A percentile compares a stretch with the other conserved stretches of the same genome.
phyloP scores from a whole-genome alignment of 2,797 vertebrate genomes.

The Rhinogobio ventralis region DNA sequence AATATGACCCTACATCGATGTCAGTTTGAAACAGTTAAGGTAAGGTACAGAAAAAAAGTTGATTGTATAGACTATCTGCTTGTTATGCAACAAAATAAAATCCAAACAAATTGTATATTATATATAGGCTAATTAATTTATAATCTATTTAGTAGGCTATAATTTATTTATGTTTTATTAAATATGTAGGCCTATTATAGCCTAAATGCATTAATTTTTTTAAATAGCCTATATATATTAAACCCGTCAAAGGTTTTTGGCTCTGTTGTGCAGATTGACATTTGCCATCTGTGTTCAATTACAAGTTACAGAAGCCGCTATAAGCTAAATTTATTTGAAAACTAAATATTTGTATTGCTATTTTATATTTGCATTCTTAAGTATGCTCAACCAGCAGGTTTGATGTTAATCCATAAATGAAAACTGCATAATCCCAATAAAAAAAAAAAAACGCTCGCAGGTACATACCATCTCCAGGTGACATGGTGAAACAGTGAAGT shows the following conservation, averaged over 20 bases:
- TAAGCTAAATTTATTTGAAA: not conserved
- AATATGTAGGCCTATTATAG: not conserved
- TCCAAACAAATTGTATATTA: not conserved
- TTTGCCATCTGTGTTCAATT: not conserved
- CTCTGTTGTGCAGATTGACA: not conserved
- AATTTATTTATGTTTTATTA: not conserved
- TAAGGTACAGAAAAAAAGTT: not conserved
- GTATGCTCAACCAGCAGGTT: not conserved
- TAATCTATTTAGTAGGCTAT: not conserved
- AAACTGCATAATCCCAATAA: not conserved
- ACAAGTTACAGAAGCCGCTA: not conserved
- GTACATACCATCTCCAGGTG: slow-evolving; percentile 72
- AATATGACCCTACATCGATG: not conserved
- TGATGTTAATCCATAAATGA: not conserved
- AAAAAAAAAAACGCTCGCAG: not conserved
- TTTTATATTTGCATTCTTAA: not conserved
- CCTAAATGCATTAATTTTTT: not conserved
- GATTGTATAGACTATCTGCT: not conserved
- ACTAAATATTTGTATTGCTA: not conserved
- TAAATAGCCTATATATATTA: not conserved
- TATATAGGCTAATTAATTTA: not conserved
- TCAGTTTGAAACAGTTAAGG: not conserved
- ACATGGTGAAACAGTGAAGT: slow-evolving; percentile 68
- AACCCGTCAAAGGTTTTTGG: not conserved
- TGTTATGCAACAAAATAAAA: not conserved